A percentile compares a stretch with the other conserved stretches of the same genome.
Evolutionary conservation across 2,888 invertebrate genomes (phyloP).

Genomic region (Ormyrus pomaceus): DNA sequence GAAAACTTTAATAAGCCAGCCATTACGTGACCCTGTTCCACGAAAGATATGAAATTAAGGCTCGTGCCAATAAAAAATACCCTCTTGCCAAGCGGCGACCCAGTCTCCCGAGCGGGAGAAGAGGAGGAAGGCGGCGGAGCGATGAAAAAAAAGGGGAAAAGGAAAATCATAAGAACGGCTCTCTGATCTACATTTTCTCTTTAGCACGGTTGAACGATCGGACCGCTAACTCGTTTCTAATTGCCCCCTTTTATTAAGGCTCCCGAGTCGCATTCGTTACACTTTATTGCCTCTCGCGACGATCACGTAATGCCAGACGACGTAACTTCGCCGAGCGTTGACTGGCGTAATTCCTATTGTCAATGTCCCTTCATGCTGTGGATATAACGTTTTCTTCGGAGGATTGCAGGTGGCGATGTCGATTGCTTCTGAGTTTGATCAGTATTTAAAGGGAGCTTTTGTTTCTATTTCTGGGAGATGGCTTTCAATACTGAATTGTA

Average conservation of each 20-base stretch:
- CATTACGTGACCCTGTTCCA: background rate
- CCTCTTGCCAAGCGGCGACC: background rate
- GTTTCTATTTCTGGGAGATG: too few species aligned
- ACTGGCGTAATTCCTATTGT: slow-evolving; percentile 23
- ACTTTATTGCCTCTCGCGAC: background rate
- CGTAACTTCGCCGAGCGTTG: background rate
- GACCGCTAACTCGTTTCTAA: slow-evolving; percentile 46
- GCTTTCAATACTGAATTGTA: too few species aligned
- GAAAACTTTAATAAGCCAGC: slow-evolving; percentile 23
- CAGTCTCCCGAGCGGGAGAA: background rate
- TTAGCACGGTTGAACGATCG: slow-evolving; percentile 26
- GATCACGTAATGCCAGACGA: slow-evolving; percentile 29
- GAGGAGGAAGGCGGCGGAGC: background rate
- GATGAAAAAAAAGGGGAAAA: slow-evolving; percentile 3
- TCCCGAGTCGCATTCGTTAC: slow-evolving; percentile 21
- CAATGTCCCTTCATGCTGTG: slow-evolving; percentile 4
- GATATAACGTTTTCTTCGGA: background rate
- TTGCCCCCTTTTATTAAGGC: slow-evolving; percentile 47
- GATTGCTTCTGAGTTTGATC: too few species aligned
- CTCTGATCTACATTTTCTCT: slow-evolving; percentile 48
- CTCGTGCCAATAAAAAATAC: background rate
- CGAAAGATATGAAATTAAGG: slow-evolving; percentile 13
- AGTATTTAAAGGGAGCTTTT: too few species aligned
- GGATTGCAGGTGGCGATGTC: background rate
- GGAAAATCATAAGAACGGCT: slow-evolving; percentile 9